Evolutionary conservation across 2,797 vertebrate species (phyloP), one percentile per base, ranked within the genome.

Genomic region (Sebastes umbrosus): DNA sequence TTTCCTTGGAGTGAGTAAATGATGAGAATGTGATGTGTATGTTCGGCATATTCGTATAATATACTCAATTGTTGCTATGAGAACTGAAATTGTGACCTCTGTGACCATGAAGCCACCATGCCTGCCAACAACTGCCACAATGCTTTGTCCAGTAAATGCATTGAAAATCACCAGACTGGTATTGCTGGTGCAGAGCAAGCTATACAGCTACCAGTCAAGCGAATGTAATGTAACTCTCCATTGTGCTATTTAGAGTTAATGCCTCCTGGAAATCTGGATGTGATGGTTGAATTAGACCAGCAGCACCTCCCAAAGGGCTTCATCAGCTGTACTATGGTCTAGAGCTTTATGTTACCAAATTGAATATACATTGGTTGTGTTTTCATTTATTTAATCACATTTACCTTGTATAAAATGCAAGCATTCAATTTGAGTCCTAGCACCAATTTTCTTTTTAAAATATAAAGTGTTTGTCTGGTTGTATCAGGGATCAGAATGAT

Each of bases 231-330:
- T 52, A 59, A 73, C 25, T 66, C 39, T 43, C 25, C 54, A 69
- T 31, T 64, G 58, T 69, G 32, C 62, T 52, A 58, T 85, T 71
- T 78, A 75, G 73, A 69, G 58, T 62, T 20, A 66, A 70, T 54
- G 43, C 69, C 59, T 39, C 6, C 54, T 57, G 18, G 8, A 60
- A 75, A 63, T 69, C 54, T 57, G 22, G 8, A 60, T 78, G 62
- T 69, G 27, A 64, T 52, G 20, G 74, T 65, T 69, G 39, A 81
- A 66, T 70, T 29, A 60, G 8, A 68, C 50, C 22, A 63, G 57
- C 34, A 59, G 58, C 31, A 27, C 11, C 25, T 50, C 36, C 59
- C 43, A 59, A 65, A 57, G 34, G 25, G 22, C 43, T 72, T 25
- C 18, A 1, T 25, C 18, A 1, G 2, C 24, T 46, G 31, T 11